Conservation (phyloP, 64 coral and sea anemone species). For the Pocillopora verrucosa region DNA sequence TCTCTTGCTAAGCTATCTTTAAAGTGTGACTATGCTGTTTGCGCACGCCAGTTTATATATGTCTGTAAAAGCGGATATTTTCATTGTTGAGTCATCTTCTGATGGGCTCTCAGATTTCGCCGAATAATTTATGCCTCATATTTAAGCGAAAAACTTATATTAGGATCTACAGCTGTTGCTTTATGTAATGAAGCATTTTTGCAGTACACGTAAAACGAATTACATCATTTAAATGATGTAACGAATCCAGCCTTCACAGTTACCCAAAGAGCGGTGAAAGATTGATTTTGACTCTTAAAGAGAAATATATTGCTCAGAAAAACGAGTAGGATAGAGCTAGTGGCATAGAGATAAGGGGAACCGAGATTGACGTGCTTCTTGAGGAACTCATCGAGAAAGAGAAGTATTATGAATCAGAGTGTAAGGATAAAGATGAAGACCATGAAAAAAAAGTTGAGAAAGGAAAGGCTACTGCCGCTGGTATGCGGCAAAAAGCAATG, state of each 20-base stretch:
- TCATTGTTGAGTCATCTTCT: too few relatives aligned
- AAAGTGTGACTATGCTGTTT: too few relatives aligned
- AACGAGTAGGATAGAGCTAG: constrained; percentile 53
- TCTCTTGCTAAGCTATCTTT: too few relatives aligned
- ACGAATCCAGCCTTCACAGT: neutral
- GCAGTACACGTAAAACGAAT: too few relatives aligned
- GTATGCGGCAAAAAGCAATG: constrained; percentile 51
- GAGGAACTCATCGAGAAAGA: constrained; percentile 45
- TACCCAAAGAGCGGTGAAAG: constrained; percentile 20
- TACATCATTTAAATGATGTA: too few relatives aligned
- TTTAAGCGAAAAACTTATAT: too few relatives aligned
- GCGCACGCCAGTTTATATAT: too few relatives aligned
- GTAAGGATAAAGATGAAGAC: constrained; percentile 48
- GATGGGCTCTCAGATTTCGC: too few relatives aligned
- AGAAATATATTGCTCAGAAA: constrained; percentile 40
- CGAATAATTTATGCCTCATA: too few relatives aligned
- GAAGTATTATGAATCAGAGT: constrained; percentile 54
- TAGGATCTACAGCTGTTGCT: too few relatives aligned
- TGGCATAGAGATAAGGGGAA: constrained; percentile 47
- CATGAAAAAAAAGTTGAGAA: constrained; percentile 31
- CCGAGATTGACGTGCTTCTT: constrained; percentile 55
- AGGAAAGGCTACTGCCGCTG: constrained; percentile 56
- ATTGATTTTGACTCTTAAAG: constrained; percentile 41
- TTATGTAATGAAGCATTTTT: too few relatives aligned
- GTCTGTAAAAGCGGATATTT: too few relatives aligned